Evolutionary conservation across 2,797 vertebrate species (phyloP).

Genomic region (Moxostoma hubbsi): DNA sequence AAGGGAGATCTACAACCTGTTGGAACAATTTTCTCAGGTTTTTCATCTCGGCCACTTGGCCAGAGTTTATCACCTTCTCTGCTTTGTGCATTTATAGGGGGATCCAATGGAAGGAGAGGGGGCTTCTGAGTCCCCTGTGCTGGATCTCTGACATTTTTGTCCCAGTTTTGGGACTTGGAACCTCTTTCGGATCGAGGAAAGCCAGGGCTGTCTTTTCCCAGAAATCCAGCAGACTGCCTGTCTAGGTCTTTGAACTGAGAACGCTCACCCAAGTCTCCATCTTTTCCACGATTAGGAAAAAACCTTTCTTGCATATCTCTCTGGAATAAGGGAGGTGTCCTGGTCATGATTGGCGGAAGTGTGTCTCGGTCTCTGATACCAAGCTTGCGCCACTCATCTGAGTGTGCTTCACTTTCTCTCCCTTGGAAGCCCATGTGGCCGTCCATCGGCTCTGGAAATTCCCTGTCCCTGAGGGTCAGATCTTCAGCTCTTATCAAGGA

Average conservation of each 20-base stretch:
- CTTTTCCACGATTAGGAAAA: conserved; percentile 71
- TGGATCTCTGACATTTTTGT: conserved; percentile 63
- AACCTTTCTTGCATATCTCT: conserved; percentile 77
- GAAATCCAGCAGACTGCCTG: conserved; percentile 64
- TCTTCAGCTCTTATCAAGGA: conserved; percentile 64
- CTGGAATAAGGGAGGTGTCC: conserved; percentile 66
- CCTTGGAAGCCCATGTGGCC: conserved; percentile 74
- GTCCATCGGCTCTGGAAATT: conserved; percentile 66
- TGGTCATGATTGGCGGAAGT: conserved; percentile 66
- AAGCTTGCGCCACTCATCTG: conserved; percentile 82
- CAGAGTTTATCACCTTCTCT: conserved; percentile 75
- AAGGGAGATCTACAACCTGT: conserved; percentile 62
- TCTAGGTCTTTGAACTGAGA: conserved; percentile 70
- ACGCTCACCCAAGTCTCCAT: conserved; percentile 63
- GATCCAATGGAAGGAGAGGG: conserved; percentile 61
- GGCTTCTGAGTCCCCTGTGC: conserved; percentile 67
- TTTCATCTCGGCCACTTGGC: conserved; percentile 70
- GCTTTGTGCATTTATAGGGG: conserved; percentile 58
- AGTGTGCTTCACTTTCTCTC: conserved; percentile 78
- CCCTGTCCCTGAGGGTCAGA: conserved; percentile 61
- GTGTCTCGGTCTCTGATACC: conserved; percentile 80
- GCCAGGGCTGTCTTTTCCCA: conserved; percentile 64
- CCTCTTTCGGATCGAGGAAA: conserved; percentile 67
- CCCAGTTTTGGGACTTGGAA: conserved; percentile 57
- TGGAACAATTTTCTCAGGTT: conserved; percentile 63